A percentile compares a stretch with the other conserved stretches of the same genome.
Conservation (phyloP, 1,140 invertebrate genomes). For the Camponotus pennsylvanicus region DNA sequence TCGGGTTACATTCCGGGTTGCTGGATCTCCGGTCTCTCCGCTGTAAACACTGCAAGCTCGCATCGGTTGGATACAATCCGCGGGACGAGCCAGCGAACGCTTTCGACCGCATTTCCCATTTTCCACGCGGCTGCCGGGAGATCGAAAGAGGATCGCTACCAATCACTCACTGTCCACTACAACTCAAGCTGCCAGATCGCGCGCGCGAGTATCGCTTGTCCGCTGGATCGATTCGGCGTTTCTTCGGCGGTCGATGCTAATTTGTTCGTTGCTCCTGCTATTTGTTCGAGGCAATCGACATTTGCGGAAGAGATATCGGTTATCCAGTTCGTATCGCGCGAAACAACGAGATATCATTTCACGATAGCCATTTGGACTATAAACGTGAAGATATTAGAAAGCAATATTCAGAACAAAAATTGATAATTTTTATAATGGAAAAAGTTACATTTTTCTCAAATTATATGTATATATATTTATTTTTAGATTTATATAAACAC, state of each 20-base stretch:
- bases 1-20: slow-evolving; percentile 4
- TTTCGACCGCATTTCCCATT: slow-evolving; percentile 60
- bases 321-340: slow-evolving; percentile 8
- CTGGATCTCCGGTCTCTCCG: neutral
- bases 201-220: slow-evolving; percentile 73
- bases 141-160: slow-evolving; percentile 60
- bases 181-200: slow-evolving; percentile 75
- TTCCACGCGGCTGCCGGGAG: slow-evolving; percentile 57
- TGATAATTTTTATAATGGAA: neutral
- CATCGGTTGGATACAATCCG: slow-evolving; percentile 5
- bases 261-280: slow-evolving; percentile 64
- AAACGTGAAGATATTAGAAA: neutral
- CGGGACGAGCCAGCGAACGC: slow-evolving; percentile 29
- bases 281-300: slow-evolving; percentile 50
- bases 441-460: neutral
- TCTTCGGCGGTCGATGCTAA: slow-evolving; percentile 70
- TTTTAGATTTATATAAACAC: neutral
- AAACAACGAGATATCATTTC: slow-evolving; percentile 22
- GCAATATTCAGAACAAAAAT: neutral
- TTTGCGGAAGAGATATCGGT: slow-evolving; percentile 37
- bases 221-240: slow-evolving; percentile 68
- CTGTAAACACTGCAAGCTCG: neutral
- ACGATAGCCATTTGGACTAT: neutral
- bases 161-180: slow-evolving; percentile 64
- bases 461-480: neutral